These are phyloP conservation scores for Eristalis pertinax DNA, from an alignment of 2,888 invertebrate species.

Conservation along the genomic window DNA sequence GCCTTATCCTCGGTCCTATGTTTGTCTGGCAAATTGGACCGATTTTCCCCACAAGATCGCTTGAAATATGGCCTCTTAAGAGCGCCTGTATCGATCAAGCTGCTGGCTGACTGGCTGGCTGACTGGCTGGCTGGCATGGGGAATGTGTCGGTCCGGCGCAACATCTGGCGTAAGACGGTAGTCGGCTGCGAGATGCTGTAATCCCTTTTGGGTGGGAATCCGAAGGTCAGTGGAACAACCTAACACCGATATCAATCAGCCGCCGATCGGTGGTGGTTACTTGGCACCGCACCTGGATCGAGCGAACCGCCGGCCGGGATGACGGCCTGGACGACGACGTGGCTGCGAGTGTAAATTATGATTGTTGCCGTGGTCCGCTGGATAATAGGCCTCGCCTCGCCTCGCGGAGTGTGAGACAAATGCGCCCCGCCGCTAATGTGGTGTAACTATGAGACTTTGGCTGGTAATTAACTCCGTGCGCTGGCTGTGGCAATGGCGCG, in stretches of 20 bases:
- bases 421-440: constrained; percentile 47
- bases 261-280: background rate
- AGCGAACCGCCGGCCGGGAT: background rate
- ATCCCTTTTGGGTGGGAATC: constrained; percentile 59
- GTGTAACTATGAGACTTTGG: constrained; percentile 44
- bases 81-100: constrained; percentile 34
- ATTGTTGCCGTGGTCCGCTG: constrained; percentile 32
- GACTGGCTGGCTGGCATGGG: background rate
- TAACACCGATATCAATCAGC: constrained; percentile 59
- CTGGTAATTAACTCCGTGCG: constrained; percentile 50
- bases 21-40: constrained; percentile 62
- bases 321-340: background rate
- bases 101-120: background rate
- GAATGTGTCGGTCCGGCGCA: constrained; percentile 19
- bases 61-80: constrained; percentile 57
- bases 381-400: constrained; percentile 30
- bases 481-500: background rate
- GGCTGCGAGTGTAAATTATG: constrained; percentile 54
- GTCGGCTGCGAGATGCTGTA: constrained; percentile 42
- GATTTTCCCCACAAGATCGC: constrained; percentile 35
- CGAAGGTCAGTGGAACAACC: constrained; percentile 69
- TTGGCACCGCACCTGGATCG: constrained; percentile 27
- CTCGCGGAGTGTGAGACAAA: constrained; percentile 6
- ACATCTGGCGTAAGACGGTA: constrained; percentile 66
- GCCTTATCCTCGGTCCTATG: constrained; percentile 57